phyloP scores from a whole-genome alignment of 2,113 vertebrate genomes.

The Symphodus melops region DNA sequence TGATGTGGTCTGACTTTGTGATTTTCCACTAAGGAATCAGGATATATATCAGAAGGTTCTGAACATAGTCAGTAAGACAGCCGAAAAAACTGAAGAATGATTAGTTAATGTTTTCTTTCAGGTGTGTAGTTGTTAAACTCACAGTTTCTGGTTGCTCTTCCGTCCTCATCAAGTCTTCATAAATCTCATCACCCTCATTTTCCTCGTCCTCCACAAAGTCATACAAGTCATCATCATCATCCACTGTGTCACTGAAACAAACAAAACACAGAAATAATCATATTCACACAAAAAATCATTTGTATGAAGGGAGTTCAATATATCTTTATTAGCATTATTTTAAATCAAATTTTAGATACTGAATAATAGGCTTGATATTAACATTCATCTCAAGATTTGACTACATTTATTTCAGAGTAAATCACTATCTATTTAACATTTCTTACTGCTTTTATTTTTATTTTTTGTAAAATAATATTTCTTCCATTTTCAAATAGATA shows the following conservation, averaged over 20 bases:
- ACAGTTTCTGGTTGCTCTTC: slow-evolving; percentile 80
- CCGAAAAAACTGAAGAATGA: too few relatives aligned
- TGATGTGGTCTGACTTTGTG: neutral
- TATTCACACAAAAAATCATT: neutral
- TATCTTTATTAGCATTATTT: too few relatives aligned
- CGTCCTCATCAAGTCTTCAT: slow-evolving; percentile 90
- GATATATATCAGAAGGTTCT: neutral
- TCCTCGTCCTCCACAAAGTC: slow-evolving; percentile 92
- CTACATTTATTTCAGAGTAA: too few relatives aligned
- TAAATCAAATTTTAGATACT: too few relatives aligned
- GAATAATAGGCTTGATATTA: too few relatives aligned
- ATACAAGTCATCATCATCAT: slow-evolving; percentile 92
- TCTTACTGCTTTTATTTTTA: too few relatives aligned
- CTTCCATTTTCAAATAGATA: too few relatives aligned
- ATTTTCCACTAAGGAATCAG: neutral
- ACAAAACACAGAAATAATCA: neutral
- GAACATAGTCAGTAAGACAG: too few relatives aligned
- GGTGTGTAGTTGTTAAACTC: slow-evolving; percentile 40
- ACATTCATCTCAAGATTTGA: too few relatives aligned
- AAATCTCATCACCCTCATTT: slow-evolving; percentile 90
- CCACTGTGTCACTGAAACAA: slow-evolving; percentile 86
- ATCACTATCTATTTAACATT: too few relatives aligned
- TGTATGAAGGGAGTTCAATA: neutral
- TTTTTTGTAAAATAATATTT: too few relatives aligned
- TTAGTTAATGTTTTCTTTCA: neutral